These are phyloP conservation scores for Platysternon megacephalum DNA, from an alignment of 2,113 vertebrate species.

Conservation along the genomic window DNA sequence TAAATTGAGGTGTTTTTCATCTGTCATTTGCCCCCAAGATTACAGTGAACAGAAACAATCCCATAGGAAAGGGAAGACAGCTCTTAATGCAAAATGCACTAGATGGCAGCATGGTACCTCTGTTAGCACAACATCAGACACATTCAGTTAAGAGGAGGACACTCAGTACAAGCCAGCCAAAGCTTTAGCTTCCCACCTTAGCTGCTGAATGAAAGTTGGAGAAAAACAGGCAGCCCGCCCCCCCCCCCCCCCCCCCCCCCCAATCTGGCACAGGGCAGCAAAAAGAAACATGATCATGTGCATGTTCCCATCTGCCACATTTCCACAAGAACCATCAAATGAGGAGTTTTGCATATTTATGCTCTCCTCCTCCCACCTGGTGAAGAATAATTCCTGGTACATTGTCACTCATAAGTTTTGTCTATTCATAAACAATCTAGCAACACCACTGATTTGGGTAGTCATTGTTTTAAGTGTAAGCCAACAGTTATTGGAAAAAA, in stretches of 20 bases:
- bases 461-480: neutral
- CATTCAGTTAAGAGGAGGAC: neutral
- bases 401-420: neutral
- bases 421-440: slow-evolving; percentile 18
- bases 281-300: neutral
- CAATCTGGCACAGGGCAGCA: neutral
- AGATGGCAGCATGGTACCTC: slow-evolving; percentile 27
- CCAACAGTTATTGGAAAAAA: slow-evolving; percentile 30
- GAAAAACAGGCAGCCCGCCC: neutral
- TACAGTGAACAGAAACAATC: neutral
- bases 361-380: slow-evolving; percentile 7
- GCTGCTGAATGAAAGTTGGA: neutral
- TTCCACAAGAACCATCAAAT: neutral
- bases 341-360: neutral
- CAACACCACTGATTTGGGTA: slow-evolving; percentile 22
- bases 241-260: too few relatives aligned
- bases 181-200: neutral
- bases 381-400: slow-evolving; percentile 32
- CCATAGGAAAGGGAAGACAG: rapidly evolving
- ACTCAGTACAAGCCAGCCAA: neutral
- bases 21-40: neutral
- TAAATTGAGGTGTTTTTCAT: neutral
- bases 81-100: neutral
- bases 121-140: neutral
- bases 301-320: rapidly evolving